A percentile compares a stretch with the other conserved stretches of the same genome.
Conservation (phyloP, 2,113 vertebrate genomes). For the Mormoops blainvillei region DNA sequence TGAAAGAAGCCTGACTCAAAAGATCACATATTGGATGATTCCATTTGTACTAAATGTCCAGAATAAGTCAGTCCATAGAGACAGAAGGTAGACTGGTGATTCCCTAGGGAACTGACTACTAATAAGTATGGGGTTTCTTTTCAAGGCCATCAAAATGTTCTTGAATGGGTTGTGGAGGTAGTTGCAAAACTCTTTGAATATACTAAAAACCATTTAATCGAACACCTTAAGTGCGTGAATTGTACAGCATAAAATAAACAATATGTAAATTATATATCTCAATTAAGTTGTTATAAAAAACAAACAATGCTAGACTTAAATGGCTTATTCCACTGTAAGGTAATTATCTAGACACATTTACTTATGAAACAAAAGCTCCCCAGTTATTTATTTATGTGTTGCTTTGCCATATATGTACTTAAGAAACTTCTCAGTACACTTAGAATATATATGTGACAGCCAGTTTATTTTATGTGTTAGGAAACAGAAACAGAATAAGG, state of each 20-base stretch:
- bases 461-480: conserved; percentile 40
- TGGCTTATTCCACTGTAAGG: background rate
- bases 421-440: conserved; percentile 37
- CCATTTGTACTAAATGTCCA: background rate
- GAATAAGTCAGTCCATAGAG: background rate
- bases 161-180: background rate
- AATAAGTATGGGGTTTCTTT: background rate
- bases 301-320: background rate
- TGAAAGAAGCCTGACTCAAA: background rate
- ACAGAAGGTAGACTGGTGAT: background rate
- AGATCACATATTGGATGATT: background rate
- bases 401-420: conserved; percentile 34
- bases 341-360: background rate
- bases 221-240: background rate
- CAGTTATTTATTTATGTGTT: background rate
- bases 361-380: background rate
- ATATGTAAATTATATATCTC: background rate
- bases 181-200: background rate
- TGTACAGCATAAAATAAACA: background rate
- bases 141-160: background rate
- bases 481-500: conserved; percentile 41
- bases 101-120: background rate
- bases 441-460: conserved; percentile 31
- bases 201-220: background rate
- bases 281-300: background rate